phyloP scores from a whole-genome alignment of 2,797 vertebrate genomes.

The Helarctos malayanus region DNA sequence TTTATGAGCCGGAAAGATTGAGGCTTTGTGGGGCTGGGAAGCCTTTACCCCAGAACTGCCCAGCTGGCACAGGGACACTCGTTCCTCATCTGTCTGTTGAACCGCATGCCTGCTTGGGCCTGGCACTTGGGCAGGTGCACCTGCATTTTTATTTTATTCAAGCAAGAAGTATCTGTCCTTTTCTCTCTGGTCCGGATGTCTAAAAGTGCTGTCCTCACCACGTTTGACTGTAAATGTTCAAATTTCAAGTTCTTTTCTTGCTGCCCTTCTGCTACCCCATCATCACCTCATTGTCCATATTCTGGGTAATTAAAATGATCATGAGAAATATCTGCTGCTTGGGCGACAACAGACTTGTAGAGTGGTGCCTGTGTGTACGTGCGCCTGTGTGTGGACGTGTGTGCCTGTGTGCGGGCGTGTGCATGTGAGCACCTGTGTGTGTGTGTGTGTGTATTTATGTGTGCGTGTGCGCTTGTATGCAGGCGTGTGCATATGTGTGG shows the following conservation, averaged over 20 bases:
- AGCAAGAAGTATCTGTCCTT: neutral
- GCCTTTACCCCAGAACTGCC: neutral
- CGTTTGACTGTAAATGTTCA: neutral
- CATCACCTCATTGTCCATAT: neutral
- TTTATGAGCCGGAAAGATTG: no score
- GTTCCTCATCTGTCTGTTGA: neutral
- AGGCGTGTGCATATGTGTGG: no score
- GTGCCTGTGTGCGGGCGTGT: no score
- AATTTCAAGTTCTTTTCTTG: neutral
- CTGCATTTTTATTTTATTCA: neutral
- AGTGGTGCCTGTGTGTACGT: no score
- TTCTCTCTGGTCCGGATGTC: neutral
- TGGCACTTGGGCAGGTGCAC: neutral
- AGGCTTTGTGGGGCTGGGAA: neutral
- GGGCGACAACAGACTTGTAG: neutral
- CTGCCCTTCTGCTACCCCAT: neutral
- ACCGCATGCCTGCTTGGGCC: neutral
- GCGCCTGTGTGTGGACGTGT: accelerated
- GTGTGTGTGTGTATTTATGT: neutral
- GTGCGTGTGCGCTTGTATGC: no score
- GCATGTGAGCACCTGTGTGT: neutral
- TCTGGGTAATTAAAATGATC: neutral
- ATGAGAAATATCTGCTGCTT: neutral
- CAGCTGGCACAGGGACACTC: accelerated
- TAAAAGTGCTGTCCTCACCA: neutral